Evolutionary conservation across 2,888 invertebrate genomes (phyloP), one percentile per base, ranked within the genome.

Genomic region (Sesia bembeciformis): DNA sequence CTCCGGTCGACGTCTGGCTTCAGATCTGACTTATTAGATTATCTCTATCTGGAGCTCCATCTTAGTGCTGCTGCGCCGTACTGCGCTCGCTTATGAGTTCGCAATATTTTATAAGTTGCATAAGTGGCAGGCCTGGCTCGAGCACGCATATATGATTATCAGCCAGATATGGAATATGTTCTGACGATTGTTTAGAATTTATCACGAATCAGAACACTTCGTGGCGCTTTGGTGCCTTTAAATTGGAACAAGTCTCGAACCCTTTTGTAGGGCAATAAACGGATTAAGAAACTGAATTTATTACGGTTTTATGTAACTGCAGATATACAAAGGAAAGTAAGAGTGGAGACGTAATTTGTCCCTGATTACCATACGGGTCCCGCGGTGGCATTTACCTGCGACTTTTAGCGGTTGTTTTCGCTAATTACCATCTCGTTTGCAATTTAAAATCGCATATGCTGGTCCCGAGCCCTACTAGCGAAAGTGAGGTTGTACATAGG

Each of bases 21-120:
- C 78, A 86, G 86, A 87, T 89, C 81, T 88, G 78, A 85, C 83
- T 89, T 88, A 87, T 85, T 86, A 88, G 89, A 89, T 89, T 89
- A 87, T 72, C 78, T 80, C 73, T 86, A 88, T 86, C 88, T 81
- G 66, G 67, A 76, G 81, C 78, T 76, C 74, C 82, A 88, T 88
- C 89, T 84, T 62, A 59, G 63, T 58, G 62, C 63, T 60, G 76
- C 72, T 70, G 67, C 65, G 62, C 62, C 68, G 73, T 66, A 70
- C 71, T 68, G 69, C 67, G 71, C 62, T 68, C 62, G 73, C 74
- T 81, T 81, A 77, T 80, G 81, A 82, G 76, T 81, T 80, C 72
- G 87, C 86, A 85, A 84, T 83, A 87, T 85, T 84, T 84, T 78
- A 84, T 76, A 61, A 61, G 69, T 85, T 86, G 78, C 84, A 81